Base-by-base conservation (phyloP, 2,797 vertebrate genomes). In the Myotis vivesi region DNA sequence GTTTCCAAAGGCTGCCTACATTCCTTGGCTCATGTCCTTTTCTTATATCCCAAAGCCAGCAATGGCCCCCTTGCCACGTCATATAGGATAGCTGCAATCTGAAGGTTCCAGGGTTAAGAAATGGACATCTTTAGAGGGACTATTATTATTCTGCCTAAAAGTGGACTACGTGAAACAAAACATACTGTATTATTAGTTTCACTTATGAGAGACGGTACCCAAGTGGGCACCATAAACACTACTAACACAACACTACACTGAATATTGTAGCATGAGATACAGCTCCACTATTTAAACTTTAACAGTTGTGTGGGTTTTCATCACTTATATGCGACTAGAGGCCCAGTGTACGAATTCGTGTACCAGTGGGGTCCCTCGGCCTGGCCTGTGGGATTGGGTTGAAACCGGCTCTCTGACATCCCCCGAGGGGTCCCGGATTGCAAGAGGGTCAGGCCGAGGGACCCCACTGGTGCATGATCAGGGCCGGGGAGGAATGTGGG, bases 71-170 rank as follows among this genome's bases (percentile, higher is more conserved):
- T 41, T 82, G 20, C 22, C 6, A 20, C 0, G 3, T 94, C 36
- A 69, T 8, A n/a, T 6, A n/a, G 55, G 33, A 66, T 2, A 53
- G 2, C 41, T 5, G 33, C 2, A 62, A 46, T 2, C 41, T 4
- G 25, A 2, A 22, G n/a, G 23, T 46, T 64, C 85, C n/a, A 44
- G 41, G 25, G 33, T 10, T 15, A 51, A n/a, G 28, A 53, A 0
- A 0, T 1, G 16, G 49, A 36, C 20, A 4, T 38, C 25, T 22
- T 9, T 17, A 1, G 55, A 41, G 20, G n/a, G 44, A 15, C 4
- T 41, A 1, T 22, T 25, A 30, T 6, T 41, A 25, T 44, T n/a
- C 33, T 38, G 44, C 23, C 59, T 20, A 53, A 1, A 8, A 36
- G 79, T 13, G 46, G 57, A 44, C 12, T 41, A 17, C 0, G 0